Percentiles rank a stretch among this genome's conserved stretches.
These are phyloP conservation scores for Dromococcyx pavoninus DNA, from an alignment of 2,797 vertebrate species.

Conservation along the genomic window DNA sequence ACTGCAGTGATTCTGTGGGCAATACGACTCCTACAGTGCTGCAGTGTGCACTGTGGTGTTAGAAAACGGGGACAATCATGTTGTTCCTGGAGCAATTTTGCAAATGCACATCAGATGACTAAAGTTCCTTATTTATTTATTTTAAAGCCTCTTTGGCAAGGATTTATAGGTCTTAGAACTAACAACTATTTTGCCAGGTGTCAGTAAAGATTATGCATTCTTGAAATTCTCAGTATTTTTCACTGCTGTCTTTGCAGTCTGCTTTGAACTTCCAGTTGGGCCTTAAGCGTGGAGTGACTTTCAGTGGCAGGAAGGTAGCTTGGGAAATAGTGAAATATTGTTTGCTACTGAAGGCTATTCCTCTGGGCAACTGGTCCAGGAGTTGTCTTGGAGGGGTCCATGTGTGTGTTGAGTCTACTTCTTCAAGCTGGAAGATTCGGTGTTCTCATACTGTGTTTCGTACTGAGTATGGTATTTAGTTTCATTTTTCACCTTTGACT, in stretches of 20 bases:
- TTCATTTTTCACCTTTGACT: not conserved
- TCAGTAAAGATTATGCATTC: slow-evolving; percentile 46
- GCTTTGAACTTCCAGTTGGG: not conserved
- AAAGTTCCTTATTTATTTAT: slow-evolving; percentile 32
- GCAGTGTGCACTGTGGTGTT: not conserved
- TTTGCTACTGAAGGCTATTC: not conserved
- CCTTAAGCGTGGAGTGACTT: not conserved
- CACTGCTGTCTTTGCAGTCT: not conserved
- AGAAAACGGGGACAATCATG: not conserved
- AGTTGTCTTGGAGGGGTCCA: not conserved
- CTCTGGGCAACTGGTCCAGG: not conserved
- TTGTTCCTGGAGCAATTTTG: not conserved
- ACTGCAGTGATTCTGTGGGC: not conserved
- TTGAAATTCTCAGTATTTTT: slow-evolving; percentile 29
- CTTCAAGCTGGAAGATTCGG: not conserved
- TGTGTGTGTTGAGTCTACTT: not conserved
- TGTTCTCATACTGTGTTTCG: not conserved
- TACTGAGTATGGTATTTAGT: not conserved
- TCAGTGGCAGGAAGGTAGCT: not conserved
- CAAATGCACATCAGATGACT: slow-evolving; percentile 38
- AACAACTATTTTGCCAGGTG: slow-evolving; percentile 24
- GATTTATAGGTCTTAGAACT: slow-evolving; percentile 28
- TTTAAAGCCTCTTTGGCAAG: slow-evolving; percentile 53
- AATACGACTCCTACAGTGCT: not conserved
- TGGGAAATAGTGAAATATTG: not conserved